These are phyloP conservation scores for Salarias fasciatus DNA, from an alignment of 2,797 vertebrate species.

Conservation along the genomic window DNA sequence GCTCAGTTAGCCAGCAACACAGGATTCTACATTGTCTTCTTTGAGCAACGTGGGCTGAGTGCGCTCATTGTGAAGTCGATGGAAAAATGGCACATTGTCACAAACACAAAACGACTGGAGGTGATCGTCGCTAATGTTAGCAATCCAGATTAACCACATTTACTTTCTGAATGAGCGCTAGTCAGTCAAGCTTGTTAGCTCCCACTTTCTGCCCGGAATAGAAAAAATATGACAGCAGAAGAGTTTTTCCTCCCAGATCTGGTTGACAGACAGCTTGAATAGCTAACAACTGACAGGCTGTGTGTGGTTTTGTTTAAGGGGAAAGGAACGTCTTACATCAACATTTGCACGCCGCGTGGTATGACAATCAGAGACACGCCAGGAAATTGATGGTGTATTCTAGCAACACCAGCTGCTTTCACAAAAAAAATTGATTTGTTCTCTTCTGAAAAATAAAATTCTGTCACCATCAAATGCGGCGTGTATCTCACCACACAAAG, in stretches of 20 bases:
- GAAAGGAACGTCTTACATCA: slow-evolving; percentile 3
- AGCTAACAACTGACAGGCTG: background rate
- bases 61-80: background rate
- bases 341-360: background rate
- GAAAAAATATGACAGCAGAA: background rate
- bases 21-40: background rate
- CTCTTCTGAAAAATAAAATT: background rate
- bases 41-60: background rate
- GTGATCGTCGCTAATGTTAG: background rate
- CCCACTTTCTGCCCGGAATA: background rate
- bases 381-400: background rate
- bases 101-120: background rate
- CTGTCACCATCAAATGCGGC: background rate
- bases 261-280: background rate
- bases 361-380: background rate
- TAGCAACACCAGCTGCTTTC: background rate
- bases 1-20: background rate
- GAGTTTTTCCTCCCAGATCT: background rate
- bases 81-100: background rate
- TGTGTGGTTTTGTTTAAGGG: slow-evolving; percentile 2
- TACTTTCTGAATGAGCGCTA: slow-evolving; percentile 1
- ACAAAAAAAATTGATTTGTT: slow-evolving; percentile 1
- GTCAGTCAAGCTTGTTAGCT: background rate
- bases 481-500: background rate
- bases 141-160: background rate